Base-by-base conservation (phyloP, 2,113 vertebrate species). In the Lampris incognitus region DNA sequence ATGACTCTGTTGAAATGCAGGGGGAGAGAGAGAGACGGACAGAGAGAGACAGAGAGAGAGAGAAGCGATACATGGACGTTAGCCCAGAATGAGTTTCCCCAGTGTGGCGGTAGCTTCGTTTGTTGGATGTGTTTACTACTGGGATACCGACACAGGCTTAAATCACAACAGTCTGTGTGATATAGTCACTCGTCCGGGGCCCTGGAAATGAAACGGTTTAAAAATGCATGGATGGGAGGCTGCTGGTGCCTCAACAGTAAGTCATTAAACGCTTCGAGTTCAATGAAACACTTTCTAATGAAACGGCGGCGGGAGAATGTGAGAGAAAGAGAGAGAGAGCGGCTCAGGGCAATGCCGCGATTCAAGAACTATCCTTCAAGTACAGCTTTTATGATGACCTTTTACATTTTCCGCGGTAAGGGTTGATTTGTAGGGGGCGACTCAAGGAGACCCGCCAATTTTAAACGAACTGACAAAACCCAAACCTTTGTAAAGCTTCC, bases 41-140 rank as follows among this genome's bases (percentile, higher is more conserved):
- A 24, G 24, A 24, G 24, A 24, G 24, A 24, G 24, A 24, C 50
- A 67, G 0, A 1, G 4, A 3, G 39, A 81, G 58, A 66, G 56
- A 39, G 50, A 69, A 54, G 3, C 44, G 59, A 39, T 60, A 48
- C 13, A 41, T 9, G 6, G 72, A 11, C 9, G 68, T 71, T 74
- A 46, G 48, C 52, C 41, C 52, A 24, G 42, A 41, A 60, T 70
- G 67, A 51, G 37, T 75, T 66, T 39, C 36, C 56, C 51, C n/a
- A 59, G 66, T 42, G 48, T 63, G 78, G 66, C 66, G 83, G 39
- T 37, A 56, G 50, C 48, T 51, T 24, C 42, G 79, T 83, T 74
- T 81, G 74, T 75, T 76, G 76, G 77, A 62, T 82, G 77, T 58
- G 48, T 66, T 48, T 75, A 69, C 78, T 57, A 68, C 63, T 74